Percentiles rank a stretch among this genome's conserved stretches.
Evolutionary conservation across 2,888 invertebrate species (phyloP).

Genomic region (Microctonus aethiopoides): DNA sequence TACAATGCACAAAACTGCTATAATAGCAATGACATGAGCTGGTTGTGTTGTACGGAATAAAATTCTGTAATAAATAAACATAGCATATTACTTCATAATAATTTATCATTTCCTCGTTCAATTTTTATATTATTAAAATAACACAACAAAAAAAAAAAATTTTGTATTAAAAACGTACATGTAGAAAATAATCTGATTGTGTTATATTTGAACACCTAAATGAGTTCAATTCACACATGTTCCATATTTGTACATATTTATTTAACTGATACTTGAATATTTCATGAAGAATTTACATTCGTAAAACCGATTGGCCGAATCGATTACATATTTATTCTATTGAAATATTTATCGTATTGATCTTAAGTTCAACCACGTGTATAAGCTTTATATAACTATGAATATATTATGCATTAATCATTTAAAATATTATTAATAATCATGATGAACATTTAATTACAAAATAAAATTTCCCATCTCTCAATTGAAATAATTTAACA

Average conservation of each 20-base stretch:
- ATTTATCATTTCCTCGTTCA: neutral
- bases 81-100: neutral
- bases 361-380: neutral
- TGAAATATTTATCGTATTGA: neutral
- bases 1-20: constrained; percentile 70
- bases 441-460: too few relatives aligned
- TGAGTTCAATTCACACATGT: neutral
- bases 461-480: too few relatives aligned
- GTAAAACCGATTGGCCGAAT: neutral
- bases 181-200: neutral
- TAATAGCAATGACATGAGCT: constrained; percentile 79
- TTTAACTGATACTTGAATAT: neutral
- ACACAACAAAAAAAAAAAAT: too few relatives aligned
- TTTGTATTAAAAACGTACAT: neutral
- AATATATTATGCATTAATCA: too few relatives aligned
- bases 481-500: too few relatives aligned
- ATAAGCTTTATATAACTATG: too few relatives aligned
- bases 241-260: neutral
- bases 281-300: neutral
- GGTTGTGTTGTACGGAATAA: constrained; percentile 82
- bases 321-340: too few relatives aligned
- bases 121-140: neutral
- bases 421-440: too few relatives aligned
- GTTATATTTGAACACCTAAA: neutral
- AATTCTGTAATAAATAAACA: constrained; percentile 49